phyloP scores from a whole-genome alignment of 2,113 vertebrate species.

The Elachura formosa region DNA sequence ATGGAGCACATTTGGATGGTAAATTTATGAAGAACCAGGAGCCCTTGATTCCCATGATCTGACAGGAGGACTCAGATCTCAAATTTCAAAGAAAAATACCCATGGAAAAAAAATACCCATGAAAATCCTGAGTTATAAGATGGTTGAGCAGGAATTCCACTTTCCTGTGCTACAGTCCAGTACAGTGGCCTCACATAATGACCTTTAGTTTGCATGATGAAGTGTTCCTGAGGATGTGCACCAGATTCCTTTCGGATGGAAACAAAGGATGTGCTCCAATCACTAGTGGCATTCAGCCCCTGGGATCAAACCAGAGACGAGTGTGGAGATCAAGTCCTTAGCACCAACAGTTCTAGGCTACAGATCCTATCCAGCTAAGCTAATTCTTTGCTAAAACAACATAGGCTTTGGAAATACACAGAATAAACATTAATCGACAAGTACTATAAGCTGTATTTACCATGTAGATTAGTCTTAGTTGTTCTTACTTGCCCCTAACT shows the following conservation, averaged over 20 bases:
- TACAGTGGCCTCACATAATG: neutral
- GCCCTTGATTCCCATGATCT: neutral
- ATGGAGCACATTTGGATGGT: neutral
- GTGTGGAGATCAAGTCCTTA: neutral
- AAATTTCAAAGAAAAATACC: neutral
- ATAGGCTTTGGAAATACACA: neutral
- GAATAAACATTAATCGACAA: neutral
- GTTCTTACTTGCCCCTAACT: neutral
- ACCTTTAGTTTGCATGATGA: neutral
- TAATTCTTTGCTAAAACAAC: neutral
- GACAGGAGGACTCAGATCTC: neutral
- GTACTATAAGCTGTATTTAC: neutral
- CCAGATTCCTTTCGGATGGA: neutral
- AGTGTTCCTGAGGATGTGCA: neutral
- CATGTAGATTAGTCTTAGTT: neutral
- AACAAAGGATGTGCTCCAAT: neutral
- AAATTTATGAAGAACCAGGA: neutral
- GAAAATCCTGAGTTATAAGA: neutral
- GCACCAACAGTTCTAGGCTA: neutral
- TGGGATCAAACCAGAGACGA: neutral
- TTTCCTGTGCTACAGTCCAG: neutral
- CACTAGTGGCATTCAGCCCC: neutral
- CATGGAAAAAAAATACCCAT: neutral
- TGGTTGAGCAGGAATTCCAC: neutral
- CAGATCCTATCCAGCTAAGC: neutral